Base-by-base conservation (phyloP, 1,140 invertebrate genomes). In the Lasioglossum albipes region DNA sequence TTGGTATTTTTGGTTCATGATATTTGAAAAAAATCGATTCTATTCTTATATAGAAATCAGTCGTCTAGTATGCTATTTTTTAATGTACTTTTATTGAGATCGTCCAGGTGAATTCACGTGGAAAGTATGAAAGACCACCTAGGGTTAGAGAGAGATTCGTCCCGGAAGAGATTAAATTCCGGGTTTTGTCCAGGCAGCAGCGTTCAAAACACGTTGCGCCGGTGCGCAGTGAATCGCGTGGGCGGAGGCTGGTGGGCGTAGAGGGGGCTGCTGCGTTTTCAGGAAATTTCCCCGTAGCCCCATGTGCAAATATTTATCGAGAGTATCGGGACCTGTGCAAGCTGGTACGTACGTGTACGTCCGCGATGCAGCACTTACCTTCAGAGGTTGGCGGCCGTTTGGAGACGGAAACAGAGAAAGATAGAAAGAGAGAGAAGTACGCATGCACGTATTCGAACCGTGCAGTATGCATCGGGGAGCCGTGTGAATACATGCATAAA, bases 301-400 rank as follows among this genome's bases (percentile, higher is more conserved):
- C 78, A 88, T 89, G 88, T 78, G 84, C 87, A 89, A 89, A 89
- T 89, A 89, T 89, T 89, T 89, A 89, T 89, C 84, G 86, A 67
- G 78, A 83, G 84, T 88, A 88, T 88, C 84, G 82, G 84, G 81
- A 84, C 68, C 76, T 52, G 70, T 81, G 85, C 87, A 84, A 81
- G 84, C 76, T 82, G 81, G 45, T 83, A 83, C 75, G 74, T 42
- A 78, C 67, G 59, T 82, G 65, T 75, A 76, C 69, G 82, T 61
- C 64, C 71, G 62, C 69, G 71, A 72, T 72, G 84, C 82, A 61
- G 54, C 81, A 62, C 59, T 67, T 64, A 70, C 73, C 41, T 27
- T 49, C 36, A 49, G 42, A 49, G 66, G 42, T 42, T 2, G 13
- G 3, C 9, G 31, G 42, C 22, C n/a, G 12, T 27, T 68, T 42